Conservation (phyloP, 1,140 invertebrate species). For the Caenorhabditis latens region DNA sequence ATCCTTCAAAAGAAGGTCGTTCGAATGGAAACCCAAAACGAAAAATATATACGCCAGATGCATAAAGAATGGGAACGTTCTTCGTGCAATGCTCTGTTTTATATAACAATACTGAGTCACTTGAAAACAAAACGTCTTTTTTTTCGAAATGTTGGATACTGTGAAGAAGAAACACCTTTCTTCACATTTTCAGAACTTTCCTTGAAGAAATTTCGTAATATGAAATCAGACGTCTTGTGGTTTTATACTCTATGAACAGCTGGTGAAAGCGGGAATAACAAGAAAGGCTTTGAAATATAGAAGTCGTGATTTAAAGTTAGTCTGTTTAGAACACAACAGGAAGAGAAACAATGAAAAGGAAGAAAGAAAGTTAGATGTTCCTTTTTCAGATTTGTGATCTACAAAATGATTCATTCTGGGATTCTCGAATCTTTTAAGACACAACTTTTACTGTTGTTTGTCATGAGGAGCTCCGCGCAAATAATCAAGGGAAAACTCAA, state of each 20-base stretch:
- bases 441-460: not conserved
- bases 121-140: not conserved
- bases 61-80: not conserved
- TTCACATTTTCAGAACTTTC: not conserved
- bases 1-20: not conserved
- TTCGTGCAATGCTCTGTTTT: not conserved
- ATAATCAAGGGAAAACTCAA: conserved; percentile 1
- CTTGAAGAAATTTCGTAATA: too few species aligned
- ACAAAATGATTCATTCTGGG: too few species aligned
- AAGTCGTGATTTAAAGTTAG: too few species aligned
- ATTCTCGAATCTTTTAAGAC: not conserved
- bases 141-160: not conserved
- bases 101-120: not conserved
- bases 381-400: too few species aligned
- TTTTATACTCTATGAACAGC: too few species aligned
- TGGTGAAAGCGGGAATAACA: too few species aligned
- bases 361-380: too few species aligned
- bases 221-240: too few species aligned
- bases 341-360: too few species aligned
- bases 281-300: too few species aligned
- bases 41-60: not conserved
- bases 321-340: too few species aligned
- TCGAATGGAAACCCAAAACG: not conserved
- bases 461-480: conserved; percentile 6
- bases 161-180: not conserved